These are phyloP conservation scores for Hirtodrosophila histrioides DNA, from an alignment of 2,888 invertebrate species.

Conservation along the genomic window DNA sequence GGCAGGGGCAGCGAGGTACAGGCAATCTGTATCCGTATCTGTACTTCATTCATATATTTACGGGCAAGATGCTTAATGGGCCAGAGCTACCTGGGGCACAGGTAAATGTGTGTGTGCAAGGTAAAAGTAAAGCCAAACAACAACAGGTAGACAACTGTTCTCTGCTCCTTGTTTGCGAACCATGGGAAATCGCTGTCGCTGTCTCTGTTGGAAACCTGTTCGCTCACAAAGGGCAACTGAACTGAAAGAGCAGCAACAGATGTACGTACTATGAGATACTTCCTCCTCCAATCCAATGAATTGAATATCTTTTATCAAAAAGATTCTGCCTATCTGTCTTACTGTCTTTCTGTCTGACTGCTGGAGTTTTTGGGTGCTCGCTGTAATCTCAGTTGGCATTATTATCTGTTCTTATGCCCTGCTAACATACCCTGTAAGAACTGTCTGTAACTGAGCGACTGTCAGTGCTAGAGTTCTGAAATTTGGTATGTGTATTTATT, in stretches of 20 bases:
- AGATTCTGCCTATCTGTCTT: slow-evolving; percentile 13
- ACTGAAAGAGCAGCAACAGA: slow-evolving; percentile 55
- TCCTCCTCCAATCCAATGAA: slow-evolving; percentile 61
- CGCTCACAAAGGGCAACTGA: slow-evolving; percentile 61
- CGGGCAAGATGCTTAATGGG: slow-evolving; percentile 67
- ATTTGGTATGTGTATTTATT: background rate
- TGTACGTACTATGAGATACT: slow-evolving; percentile 57
- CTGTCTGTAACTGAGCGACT: slow-evolving; percentile 12
- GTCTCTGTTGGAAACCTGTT: slow-evolving; percentile 69
- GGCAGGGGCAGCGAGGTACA: background rate
- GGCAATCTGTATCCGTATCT: slow-evolving; percentile 51
- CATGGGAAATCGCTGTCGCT: slow-evolving; percentile 74
- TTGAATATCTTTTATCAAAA: slow-evolving; percentile 71
- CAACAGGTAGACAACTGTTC: slow-evolving; percentile 56
- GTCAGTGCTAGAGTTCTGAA: background rate
- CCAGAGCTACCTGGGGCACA: slow-evolving; percentile 51
- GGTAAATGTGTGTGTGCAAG: slow-evolving; percentile 25
- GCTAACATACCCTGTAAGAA: slow-evolving; percentile 31
- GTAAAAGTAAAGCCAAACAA: slow-evolving; percentile 50
- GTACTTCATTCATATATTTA: slow-evolving; percentile 78
- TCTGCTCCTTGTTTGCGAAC: slow-evolving; percentile 62
- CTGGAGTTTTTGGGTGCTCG: slow-evolving; percentile 39
- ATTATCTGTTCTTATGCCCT: slow-evolving; percentile 14
- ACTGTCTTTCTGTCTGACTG: background rate
- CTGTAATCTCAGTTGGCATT: slow-evolving; percentile 51